Base-by-base conservation (phyloP, 1,140 invertebrate genomes). In the Anastrepha ludens region DNA sequence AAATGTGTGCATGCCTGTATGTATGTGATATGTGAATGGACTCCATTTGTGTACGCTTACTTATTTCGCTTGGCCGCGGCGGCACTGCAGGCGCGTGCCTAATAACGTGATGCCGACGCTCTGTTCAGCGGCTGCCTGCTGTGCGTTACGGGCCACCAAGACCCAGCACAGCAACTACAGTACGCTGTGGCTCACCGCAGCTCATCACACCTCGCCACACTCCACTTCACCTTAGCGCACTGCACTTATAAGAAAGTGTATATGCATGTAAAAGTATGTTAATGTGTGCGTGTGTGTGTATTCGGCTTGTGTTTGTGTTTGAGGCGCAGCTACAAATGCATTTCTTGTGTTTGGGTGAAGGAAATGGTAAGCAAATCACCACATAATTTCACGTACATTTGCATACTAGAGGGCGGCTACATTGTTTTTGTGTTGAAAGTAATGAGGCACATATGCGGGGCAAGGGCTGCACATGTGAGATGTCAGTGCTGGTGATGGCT, bases 91-190 rank as follows among this genome's bases (percentile, higher is more conserved):
- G 47, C 74, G 74, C 74, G 74, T 81, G 74, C 47, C 74, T 81
- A 81, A 55, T 81, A 81, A 81, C 20, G 17, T 55, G 74, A 44
- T 81, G 41, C 41, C 70, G 74, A 81, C 9, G 47, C 8, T 11
- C 15, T 7, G 9, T 13, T 81, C 74, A 29, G 44, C 7, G 74
- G 47, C 74, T 81, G 47, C 74, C 74, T 81, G 74, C 50, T 81
- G 74, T 81, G 74, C 74, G n/a, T 81, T 81, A 50, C 17, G 20
- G 74, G 74, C 74, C 74, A 81, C 74, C 47, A 81, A 81, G 47
- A 50, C 7, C 64, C 17, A 81, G n/a, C 15, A 41, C 74, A 17
- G 74, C 74, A 47, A 39, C 47, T 8, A 47, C 67, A 67, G 29
- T 3, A 20, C 15, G 44, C 6, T 78, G 74, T 39, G 39, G 39